Conservation (phyloP, 2,797 vertebrate genomes). For the Eutrigla gurnardus region DNA sequence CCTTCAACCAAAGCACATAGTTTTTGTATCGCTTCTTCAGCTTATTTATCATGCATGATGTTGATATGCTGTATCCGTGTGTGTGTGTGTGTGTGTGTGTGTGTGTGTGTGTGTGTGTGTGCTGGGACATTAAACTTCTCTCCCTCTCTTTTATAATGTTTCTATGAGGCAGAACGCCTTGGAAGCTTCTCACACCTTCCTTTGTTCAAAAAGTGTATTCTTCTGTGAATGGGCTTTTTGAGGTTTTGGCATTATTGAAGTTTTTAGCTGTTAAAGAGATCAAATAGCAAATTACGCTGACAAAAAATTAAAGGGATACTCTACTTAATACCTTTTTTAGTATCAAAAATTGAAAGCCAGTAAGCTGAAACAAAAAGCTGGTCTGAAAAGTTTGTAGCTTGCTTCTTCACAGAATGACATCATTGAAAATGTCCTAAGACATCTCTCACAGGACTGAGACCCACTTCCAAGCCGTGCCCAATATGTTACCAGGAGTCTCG, state of each 20-base stretch:
- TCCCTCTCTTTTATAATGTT: conserved; percentile 43
- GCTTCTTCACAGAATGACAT: neutral
- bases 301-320: neutral
- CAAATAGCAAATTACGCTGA: neutral
- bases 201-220: conserved; percentile 23
- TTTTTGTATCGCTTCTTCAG: conserved; percentile 18
- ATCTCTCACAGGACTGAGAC: neutral
- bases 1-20: conserved; percentile 45
- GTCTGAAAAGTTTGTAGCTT: neutral
- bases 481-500: neutral
- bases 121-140: conserved; percentile 42
- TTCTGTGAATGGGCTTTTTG: neutral
- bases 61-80: conserved; percentile 7
- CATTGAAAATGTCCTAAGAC: neutral
- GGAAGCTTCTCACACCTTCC: conserved; percentile 34
- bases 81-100: neutral
- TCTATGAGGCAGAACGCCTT: conserved; percentile 39
- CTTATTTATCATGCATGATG: neutral
- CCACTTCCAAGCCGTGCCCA: neutral
- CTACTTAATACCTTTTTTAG: neutral
- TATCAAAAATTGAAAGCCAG: neutral
- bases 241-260: neutral
- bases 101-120: conserved; percentile 1
- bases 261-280: neutral
- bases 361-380: neutral